Evolutionary conservation across 2,113 vertebrate species (phyloP), one percentile per base, ranked within the genome.

Genomic region (Misgurnus anguillicaudatus): DNA sequence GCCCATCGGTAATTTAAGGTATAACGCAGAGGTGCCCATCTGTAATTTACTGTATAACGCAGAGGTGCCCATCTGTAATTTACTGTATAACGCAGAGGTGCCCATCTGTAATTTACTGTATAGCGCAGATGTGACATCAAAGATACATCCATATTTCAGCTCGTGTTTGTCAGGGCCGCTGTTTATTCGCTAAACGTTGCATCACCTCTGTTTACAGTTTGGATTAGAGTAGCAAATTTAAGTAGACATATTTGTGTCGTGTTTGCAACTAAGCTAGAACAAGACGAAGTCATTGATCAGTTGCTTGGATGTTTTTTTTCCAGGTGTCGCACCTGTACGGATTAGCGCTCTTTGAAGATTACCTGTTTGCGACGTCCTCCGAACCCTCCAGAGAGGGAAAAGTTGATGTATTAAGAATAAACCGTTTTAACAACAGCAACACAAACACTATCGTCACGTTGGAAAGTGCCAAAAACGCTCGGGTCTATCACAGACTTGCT

Each of bases 291-390:
- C 53, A 51, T 51, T 51, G 13, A 13, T 19, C 6, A 17, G 0
- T 57, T 57, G 53, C 53, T 9, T 57, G 48, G 4, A 13, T 74
- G n/a, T 67, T 58, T 38, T 42, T 57, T 74, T 65, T 87, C 19
- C 82, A 96, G 95, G 88, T 94, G 73, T 93, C 88, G 78, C 91
- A 94, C 85, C 89, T 96, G 24, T 89, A 90, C 80, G 89, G 94
- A n/a, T 91, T 96, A 90, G 87, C 93, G 53, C 75, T 95, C 24
- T 96, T 95, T 92, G 95, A 96, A 90, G 93, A 93, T 82, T 95
- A 94, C 82, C 89, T 96, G 60, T 96, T 94, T 81, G 90, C 92
- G 62, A 83, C 89, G 24, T 91, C 86, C 86, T 88, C 91, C 13
- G 94, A 93, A 70, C 90, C 83, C 48, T 86, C 82, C 10, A 77